These are phyloP conservation scores for Embiotoca jacksoni DNA, from an alignment of 2,113 vertebrate species.

Conservation along the genomic window DNA sequence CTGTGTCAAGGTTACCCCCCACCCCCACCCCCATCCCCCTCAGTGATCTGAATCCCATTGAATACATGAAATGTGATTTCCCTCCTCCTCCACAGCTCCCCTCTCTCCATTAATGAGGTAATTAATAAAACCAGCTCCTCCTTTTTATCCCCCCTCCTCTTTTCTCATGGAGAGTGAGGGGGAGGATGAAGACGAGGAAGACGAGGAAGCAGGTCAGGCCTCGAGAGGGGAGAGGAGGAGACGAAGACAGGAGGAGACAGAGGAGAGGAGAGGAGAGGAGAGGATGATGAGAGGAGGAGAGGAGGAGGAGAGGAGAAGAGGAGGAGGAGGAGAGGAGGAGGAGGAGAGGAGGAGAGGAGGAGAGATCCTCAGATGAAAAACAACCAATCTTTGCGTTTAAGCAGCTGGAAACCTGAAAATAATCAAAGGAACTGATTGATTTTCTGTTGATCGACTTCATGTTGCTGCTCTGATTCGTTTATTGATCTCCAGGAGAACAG, in stretches of 20 bases:
- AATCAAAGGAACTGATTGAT: too few relatives aligned
- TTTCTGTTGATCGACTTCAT: too few relatives aligned
- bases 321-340: neutral
- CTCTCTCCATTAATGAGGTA: conserved; percentile 63
- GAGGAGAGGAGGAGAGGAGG: conserved; percentile 5
- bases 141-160: neutral
- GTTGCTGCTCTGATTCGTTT: too few relatives aligned
- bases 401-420: too few relatives aligned
- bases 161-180: neutral
- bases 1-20: conserved; percentile 77
- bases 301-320: too few relatives aligned
- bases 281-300: too few relatives aligned
- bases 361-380: too few relatives aligned
- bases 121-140: conserved; percentile 63
- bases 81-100: conserved; percentile 33
- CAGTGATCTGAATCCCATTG: conserved; percentile 24
- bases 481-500: too few relatives aligned
- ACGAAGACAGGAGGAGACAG: conserved; percentile 65
- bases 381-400: too few relatives aligned
- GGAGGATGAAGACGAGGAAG: neutral
- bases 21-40: conserved; percentile 38
- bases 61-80: conserved; percentile 35
- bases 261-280: conserved; percentile 5
- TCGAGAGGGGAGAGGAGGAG: conserved; percentile 38
- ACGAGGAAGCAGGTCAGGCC: too few relatives aligned